Conservation (phyloP, 2,888 invertebrate genomes). For the Tenodera sinensis region DNA sequence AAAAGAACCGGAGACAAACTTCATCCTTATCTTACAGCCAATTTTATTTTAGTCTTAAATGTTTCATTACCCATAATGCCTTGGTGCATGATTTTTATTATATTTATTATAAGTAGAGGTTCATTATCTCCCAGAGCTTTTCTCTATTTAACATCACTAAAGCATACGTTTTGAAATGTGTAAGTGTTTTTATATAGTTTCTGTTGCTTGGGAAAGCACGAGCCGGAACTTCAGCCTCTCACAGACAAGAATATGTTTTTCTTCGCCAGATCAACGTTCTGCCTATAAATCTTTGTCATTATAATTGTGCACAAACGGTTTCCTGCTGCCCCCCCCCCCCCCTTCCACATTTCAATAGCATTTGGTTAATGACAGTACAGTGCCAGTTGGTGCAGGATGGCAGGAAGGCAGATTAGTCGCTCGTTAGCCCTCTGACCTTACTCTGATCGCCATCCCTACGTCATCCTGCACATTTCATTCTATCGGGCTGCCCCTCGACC, state of each 20-base stretch:
- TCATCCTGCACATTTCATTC: neutral
- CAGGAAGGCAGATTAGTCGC: constrained; percentile 4
- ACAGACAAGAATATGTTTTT: neutral
- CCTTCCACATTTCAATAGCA: constrained; percentile 7
- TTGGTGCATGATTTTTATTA: no score
- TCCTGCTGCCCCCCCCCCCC: neutral
- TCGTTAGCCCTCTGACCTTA: constrained; percentile 11
- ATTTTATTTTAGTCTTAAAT: no score
- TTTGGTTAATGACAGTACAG: constrained; percentile 7
- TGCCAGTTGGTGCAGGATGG: neutral
- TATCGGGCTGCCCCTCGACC: neutral
- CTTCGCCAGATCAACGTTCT: neutral
- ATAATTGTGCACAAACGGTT: neutral
- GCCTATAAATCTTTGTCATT: neutral
- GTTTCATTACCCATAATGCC: no score
- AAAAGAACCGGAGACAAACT: no score
- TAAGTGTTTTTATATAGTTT: no score
- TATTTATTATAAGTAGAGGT: no score
- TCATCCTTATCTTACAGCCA: no score
- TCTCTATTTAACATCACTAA: no score
- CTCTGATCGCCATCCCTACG: neutral
- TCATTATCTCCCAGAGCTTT: no score
- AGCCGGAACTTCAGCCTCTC: neutral
- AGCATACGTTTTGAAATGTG: no score
- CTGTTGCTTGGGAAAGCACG: neutral